phyloP scores from a whole-genome alignment of 1,140 invertebrate species.

The Phymastichus coffea region DNA sequence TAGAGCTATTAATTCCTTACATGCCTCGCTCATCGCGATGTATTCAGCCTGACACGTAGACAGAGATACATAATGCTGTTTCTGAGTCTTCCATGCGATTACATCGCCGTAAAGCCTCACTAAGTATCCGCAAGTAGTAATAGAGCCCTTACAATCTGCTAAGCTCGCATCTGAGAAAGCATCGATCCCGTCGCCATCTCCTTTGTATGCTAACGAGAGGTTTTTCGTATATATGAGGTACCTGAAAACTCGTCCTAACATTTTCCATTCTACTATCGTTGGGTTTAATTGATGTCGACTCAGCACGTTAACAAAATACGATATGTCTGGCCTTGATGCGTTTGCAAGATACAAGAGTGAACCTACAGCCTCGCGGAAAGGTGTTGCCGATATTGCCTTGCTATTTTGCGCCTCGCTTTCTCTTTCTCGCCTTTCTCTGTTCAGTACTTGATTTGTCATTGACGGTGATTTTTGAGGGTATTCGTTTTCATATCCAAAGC shows the following conservation, averaged over 20 bases:
- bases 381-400: not conserved
- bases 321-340: not conserved
- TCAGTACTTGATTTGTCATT: not conserved
- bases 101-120: not conserved
- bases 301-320: not conserved
- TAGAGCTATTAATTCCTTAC: not conserved
- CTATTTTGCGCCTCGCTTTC: not conserved
- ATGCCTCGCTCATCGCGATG: not conserved
- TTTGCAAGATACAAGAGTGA: not conserved
- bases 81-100: not conserved
- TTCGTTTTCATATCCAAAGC: not conserved
- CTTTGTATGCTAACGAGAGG: not conserved
- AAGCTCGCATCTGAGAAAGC: too few relatives aligned
- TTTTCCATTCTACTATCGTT: too few relatives aligned
- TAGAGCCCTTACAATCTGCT: not conserved
- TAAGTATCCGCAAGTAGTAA: not conserved
- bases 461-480: not conserved
- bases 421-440: not conserved
- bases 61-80: not conserved
- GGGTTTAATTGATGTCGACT: not conserved
- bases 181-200: not conserved
- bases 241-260: slow-evolving; percentile 5
- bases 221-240: too few relatives aligned
- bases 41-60: not conserved
- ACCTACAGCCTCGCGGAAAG: not conserved